A percentile compares a stretch with the other conserved stretches of the same genome.
These are phyloP conservation scores for Oreochromis tanganicae DNA, from an alignment of 2,113 vertebrate genomes.

Conservation along the genomic window DNA sequence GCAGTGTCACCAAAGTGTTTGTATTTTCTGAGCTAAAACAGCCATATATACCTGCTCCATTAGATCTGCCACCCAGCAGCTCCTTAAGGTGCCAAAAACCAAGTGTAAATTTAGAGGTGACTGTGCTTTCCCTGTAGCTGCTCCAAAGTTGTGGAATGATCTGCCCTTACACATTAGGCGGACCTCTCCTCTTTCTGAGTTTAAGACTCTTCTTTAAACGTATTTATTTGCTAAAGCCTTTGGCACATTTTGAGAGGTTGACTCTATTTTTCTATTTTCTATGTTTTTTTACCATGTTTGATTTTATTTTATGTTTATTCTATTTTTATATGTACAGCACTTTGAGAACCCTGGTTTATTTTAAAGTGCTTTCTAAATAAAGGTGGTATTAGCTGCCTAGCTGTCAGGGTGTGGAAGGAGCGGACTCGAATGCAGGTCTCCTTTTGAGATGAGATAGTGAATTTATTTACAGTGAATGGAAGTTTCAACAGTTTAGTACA, in stretches of 20 bases:
- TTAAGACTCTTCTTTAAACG: neutral
- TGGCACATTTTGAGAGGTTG: neutral
- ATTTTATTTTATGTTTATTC: neutral
- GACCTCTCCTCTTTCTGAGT: neutral
- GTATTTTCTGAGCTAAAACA: accelerated
- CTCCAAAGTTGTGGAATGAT: neutral
- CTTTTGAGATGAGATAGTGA: neutral
- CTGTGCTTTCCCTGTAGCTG: neutral
- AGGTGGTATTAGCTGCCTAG: neutral
- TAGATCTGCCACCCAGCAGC: neutral
- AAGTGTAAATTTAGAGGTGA: neutral
- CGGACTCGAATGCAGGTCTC: neutral
- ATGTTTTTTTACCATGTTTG: accelerated
- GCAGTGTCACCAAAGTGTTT: neutral
- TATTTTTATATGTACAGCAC: neutral
- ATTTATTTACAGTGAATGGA: neutral
- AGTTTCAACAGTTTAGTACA: neutral
- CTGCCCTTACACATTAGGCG: neutral
- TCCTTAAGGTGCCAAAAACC: neutral
- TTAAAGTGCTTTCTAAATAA: neutral
- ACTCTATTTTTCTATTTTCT: neutral
- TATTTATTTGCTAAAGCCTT: neutral
- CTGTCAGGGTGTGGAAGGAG: neutral
- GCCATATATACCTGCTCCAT: neutral
- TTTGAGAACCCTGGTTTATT: neutral